A percentile compares a stretch with the other conserved stretches of the same genome.
These are phyloP conservation scores for Heliconius ismenius DNA, from an alignment of 2,888 invertebrate species.

Conservation along the genomic window DNA sequence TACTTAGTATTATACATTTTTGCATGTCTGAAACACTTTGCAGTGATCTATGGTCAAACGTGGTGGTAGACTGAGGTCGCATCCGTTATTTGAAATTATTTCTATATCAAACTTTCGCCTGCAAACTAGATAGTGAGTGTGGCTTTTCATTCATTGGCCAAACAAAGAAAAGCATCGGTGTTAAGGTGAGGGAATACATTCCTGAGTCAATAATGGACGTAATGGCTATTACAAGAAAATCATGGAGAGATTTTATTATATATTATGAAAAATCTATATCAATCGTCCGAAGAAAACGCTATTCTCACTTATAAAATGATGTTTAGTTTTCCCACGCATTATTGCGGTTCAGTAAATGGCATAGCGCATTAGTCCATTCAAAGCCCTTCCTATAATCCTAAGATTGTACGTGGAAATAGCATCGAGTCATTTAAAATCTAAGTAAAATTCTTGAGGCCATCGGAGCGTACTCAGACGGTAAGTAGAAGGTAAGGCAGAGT, in stretches of 20 bases:
- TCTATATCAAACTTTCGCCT: too few relatives aligned
- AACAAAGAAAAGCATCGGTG: too few relatives aligned
- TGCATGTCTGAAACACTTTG: too few relatives aligned
- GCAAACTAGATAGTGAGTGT: too few relatives aligned
- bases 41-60: too few relatives aligned
- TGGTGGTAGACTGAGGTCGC: too few relatives aligned
- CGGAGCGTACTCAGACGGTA: background rate
- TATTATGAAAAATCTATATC: conserved; percentile 29
- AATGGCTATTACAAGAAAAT: background rate
- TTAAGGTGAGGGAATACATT: too few relatives aligned
- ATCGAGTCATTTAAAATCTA: conserved; percentile 1
- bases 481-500: background rate
- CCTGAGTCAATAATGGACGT: too few relatives aligned
- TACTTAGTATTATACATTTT: too few relatives aligned
- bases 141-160: too few relatives aligned
- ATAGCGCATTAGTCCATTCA: conserved; percentile 49
- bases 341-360: conserved; percentile 46
- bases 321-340: conserved; percentile 45
- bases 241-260: background rate
- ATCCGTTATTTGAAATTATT: too few relatives aligned
- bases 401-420: conserved; percentile 21
- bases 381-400: conserved; percentile 40
- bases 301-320: conserved; percentile 35
- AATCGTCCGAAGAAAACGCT: conserved; percentile 36
- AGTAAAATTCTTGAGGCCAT: background rate